Conservation (phyloP, 2,113 vertebrate genomes). For the Onychorhynchus coronatus region DNA sequence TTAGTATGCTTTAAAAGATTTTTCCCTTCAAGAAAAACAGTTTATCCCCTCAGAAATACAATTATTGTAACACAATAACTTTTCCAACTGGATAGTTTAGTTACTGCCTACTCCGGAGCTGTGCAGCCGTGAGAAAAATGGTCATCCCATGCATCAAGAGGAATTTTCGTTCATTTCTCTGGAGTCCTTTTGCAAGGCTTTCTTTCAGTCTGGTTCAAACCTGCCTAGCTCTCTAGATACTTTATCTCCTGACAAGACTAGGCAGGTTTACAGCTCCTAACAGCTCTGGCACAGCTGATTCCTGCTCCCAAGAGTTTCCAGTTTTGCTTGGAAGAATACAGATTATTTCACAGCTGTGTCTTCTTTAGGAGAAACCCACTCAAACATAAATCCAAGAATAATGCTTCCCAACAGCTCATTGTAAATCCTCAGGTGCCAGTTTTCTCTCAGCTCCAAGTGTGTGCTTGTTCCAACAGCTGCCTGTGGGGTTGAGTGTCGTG, state of each 20-base stretch:
- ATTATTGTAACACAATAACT: neutral
- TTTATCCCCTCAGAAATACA: neutral
- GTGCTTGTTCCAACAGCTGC: neutral
- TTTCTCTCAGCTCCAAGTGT: neutral
- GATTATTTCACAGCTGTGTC: neutral
- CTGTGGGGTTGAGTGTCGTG: fast-evolving
- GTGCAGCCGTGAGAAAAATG: neutral
- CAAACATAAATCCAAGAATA: neutral
- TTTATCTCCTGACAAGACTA: neutral
- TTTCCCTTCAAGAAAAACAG: neutral
- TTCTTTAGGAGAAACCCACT: neutral
- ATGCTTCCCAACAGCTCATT: neutral
- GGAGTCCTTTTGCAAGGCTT: neutral
- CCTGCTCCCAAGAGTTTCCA: neutral
- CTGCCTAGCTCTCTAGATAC: neutral
- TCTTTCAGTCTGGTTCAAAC: neutral
- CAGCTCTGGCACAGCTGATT: neutral
- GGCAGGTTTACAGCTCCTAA: neutral
- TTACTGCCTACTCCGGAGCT: neutral
- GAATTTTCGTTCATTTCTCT: neutral
- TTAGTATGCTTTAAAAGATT: neutral
- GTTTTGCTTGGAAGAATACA: neutral
- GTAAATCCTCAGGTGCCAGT: neutral
- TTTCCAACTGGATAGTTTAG: neutral
- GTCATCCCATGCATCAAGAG: neutral